Base-by-base conservation (phyloP, 2,797 vertebrate genomes). In the Gila robusta region DNA sequence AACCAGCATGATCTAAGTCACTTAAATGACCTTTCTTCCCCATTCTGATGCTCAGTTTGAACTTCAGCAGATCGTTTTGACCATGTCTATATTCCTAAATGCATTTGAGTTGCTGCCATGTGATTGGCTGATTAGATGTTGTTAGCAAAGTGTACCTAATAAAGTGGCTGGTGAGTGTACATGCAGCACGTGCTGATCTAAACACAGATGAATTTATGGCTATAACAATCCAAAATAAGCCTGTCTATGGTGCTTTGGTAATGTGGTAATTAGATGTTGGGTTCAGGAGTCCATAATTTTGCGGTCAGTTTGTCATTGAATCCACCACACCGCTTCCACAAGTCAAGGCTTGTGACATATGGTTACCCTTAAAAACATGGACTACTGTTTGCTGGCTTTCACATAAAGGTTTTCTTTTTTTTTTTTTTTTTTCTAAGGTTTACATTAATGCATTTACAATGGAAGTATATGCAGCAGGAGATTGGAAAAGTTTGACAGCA, bases 261-360 rank as follows among this genome's bases (percentile, higher is more conserved):
- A 90, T 87, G 52, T 86, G 80, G 81, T 86, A 89, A 87, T 90
- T 69, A 79, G 84, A 89, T 47, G 81, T 89, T 89, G 79, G 84
- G 77, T 66, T 87, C 41, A 54, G 72, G 26, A 85, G 21, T 21
- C 70, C 64, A 26, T 89, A 82, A 87, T 90, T 90, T 76, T 82
- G 87, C n/a, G 54, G 87, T 84, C 59, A 62, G 84, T 85, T 87
- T 89, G 89, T 88, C 88, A 89, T 69, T 52, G 78, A 82, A 32
- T 88, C 56, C 3, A 87, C 89, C 86, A 16, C 87, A 84, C 67
- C 0, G 66, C 73, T 64, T 72, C 72, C 78, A 79, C 82, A 82
- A 84, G 81, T 84, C 87, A 80, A 81, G 17, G 35, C 35, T 72
- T 47, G 23, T 78, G 79, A 87, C 67, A 79, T 41, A 56, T 44